A percentile compares a stretch with the other conserved stretches of the same genome.
These are phyloP conservation scores for Gadus chalcogrammus DNA, from an alignment of 2,113 vertebrate species.

Conservation along the genomic window DNA sequence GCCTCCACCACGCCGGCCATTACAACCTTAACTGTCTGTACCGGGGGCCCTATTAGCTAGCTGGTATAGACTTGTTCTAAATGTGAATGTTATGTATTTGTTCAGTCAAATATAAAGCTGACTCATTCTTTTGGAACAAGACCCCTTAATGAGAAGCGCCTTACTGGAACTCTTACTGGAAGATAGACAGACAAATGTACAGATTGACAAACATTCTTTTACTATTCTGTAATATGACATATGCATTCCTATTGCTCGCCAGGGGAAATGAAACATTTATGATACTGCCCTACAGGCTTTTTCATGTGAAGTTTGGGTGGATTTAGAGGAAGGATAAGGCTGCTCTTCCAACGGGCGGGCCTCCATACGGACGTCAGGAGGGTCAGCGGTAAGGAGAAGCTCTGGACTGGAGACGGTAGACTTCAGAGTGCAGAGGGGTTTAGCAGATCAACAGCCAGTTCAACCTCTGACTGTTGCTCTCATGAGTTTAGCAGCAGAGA, in stretches of 20 bases:
- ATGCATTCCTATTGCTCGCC: conserved; percentile 63
- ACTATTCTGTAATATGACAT: conserved; percentile 60
- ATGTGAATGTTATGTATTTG: too few species aligned
- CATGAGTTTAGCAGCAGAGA: background rate
- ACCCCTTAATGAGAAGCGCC: conserved; percentile 19
- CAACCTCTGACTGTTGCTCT: conserved; percentile 9
- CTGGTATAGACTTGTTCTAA: too few species aligned
- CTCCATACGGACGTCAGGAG: conserved; percentile 42
- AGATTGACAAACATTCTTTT: conserved; percentile 50
- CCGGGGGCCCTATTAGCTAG: too few species aligned
- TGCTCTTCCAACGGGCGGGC: conserved; percentile 46
- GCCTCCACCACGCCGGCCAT: too few species aligned
- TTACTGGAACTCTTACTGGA: conserved; percentile 8
- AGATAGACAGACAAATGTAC: conserved; percentile 27
- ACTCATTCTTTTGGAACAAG: conserved; percentile 17
- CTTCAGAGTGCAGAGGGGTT: conserved; percentile 4
- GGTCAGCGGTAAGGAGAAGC: conserved; percentile 26
- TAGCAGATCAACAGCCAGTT: conserved; percentile 14
- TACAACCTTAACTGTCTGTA: too few species aligned
- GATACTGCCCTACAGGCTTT: conserved; percentile 57
- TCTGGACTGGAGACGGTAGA: background rate
- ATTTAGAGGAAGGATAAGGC: conserved; percentile 57
- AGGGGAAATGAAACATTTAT: conserved; percentile 80
- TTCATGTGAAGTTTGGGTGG: conserved; percentile 42
- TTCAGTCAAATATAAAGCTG: background rate